These are phyloP conservation scores for Flexamia atlantica DNA, from an alignment of 2,888 invertebrate species.

Conservation along the genomic window DNA sequence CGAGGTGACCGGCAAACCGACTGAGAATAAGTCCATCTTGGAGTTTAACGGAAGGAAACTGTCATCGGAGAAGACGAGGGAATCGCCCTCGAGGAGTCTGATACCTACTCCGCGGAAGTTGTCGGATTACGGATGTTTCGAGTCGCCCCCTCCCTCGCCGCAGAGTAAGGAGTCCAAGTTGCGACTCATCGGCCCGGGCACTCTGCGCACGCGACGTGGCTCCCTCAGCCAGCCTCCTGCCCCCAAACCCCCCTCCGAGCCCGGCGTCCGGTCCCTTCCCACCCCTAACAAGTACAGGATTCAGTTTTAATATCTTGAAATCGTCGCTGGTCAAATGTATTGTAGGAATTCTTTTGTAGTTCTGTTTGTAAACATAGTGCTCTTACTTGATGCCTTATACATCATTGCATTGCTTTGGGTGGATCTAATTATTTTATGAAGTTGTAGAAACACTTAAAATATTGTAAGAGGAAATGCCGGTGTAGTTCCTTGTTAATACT, in stretches of 20 bases:
- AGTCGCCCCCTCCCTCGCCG: slow-evolving; percentile 63
- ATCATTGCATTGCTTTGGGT: too few relatives aligned
- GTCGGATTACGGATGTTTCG: slow-evolving; percentile 77
- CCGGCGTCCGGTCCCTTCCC: slow-evolving; percentile 72
- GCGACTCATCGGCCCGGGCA: slow-evolving; percentile 68
- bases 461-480: too few relatives aligned
- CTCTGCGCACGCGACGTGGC: slow-evolving; percentile 68
- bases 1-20: slow-evolving; percentile 49
- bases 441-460: too few relatives aligned
- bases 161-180: slow-evolving; percentile 69
- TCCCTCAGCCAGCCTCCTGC: slow-evolving; percentile 69
- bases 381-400: background rate
- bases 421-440: too few relatives aligned
- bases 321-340: background rate
- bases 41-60: slow-evolving; percentile 62
- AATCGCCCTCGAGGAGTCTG: slow-evolving; percentile 68
- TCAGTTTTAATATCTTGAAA: slow-evolving; percentile 85
- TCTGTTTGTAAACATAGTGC: background rate
- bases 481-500: too few relatives aligned
- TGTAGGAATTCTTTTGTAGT: background rate
- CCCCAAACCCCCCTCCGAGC: slow-evolving; percentile 67
- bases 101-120: slow-evolving; percentile 76
- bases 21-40: slow-evolving; percentile 53
- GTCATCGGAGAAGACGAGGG: slow-evolving; percentile 63
- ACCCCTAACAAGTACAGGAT: slow-evolving; percentile 85